These are phyloP conservation scores for Triplophysa tibetana DNA, from an alignment of 2,113 vertebrate genomes.

Conservation along the genomic window DNA sequence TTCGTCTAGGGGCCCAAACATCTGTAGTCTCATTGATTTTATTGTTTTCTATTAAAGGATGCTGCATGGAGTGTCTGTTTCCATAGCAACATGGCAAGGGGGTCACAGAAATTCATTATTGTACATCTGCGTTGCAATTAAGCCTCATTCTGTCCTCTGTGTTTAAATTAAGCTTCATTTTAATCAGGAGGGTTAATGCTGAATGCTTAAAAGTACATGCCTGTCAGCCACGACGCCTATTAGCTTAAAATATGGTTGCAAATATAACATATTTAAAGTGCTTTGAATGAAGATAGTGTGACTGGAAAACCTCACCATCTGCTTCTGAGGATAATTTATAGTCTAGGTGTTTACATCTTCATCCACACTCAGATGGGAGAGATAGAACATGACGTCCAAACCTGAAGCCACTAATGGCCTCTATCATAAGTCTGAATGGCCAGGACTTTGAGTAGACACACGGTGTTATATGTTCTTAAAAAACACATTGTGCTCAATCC, in stretches of 20 bases:
- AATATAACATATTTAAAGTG: background rate
- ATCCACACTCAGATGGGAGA: background rate
- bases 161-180: slow-evolving; percentile 20
- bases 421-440: slow-evolving; percentile 18
- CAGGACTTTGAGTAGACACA: background rate
- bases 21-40: slow-evolving; percentile 25
- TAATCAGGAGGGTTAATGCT: slow-evolving; percentile 7
- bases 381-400: background rate
- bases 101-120: slow-evolving; percentile 40
- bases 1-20: background rate
- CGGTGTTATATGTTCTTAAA: slow-evolving; percentile 12
- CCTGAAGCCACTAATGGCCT: background rate
- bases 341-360: background rate
- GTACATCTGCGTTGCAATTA: slow-evolving; percentile 39
- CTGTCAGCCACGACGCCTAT: slow-evolving; percentile 15
- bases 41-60: slow-evolving; percentile 35
- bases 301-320: background rate
- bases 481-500: background rate
- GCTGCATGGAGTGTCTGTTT: slow-evolving; percentile 38
- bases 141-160: slow-evolving; percentile 19
- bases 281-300: background rate
- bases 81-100: slow-evolving; percentile 37
- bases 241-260: background rate
- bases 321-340: background rate
- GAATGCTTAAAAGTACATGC: slow-evolving; percentile 5